Conservation (phyloP, 2,888 invertebrate species). For the Psylliodes chrysocephalus region DNA sequence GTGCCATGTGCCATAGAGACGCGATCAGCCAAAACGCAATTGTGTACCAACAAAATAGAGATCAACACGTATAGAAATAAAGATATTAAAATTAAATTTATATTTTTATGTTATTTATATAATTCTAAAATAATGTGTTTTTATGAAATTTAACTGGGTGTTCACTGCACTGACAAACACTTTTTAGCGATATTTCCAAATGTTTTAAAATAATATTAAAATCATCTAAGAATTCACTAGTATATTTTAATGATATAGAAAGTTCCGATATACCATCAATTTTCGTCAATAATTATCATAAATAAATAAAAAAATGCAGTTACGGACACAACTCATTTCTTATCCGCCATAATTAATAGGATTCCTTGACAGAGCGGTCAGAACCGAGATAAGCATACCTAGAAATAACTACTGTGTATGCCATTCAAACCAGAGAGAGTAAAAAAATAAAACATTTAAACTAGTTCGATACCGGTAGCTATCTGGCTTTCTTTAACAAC, state of each 20-base stretch:
- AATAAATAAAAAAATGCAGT: constrained; percentile 20
- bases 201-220: no score
- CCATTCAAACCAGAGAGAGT: constrained; percentile 35
- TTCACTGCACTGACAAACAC: no score
- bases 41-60: no score
- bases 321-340: constrained; percentile 39
- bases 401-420: constrained; percentile 43
- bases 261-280: constrained; percentile 23
- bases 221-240: background rate
- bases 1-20: no score
- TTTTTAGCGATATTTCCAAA: no score
- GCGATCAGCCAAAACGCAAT: no score
- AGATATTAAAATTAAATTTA: no score
- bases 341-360: constrained; percentile 41
- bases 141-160: no score
- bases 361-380: constrained; percentile 45
- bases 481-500: constrained; percentile 19
- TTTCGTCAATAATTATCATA: constrained; percentile 26
- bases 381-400: constrained; percentile 46
- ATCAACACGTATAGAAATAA: no score
- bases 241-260: constrained; percentile 16
- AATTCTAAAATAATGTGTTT: no score
- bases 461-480: constrained; percentile 42
- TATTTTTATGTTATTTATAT: no score
- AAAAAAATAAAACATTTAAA: constrained; percentile 39